Conservation (phyloP, 2,888 invertebrate species). For the Protula sp. region DNA sequence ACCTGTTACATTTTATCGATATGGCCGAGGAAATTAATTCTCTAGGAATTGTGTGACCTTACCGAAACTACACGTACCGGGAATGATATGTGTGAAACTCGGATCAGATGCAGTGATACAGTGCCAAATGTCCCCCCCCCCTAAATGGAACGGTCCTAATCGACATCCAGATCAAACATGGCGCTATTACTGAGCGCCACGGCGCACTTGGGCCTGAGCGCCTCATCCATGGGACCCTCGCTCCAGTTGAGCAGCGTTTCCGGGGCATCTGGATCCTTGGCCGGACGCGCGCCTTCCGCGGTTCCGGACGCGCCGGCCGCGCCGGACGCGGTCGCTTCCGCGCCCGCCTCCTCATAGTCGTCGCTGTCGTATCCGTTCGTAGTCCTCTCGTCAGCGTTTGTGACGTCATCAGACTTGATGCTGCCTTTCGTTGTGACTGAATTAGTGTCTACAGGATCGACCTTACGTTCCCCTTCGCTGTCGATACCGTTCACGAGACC, state of each 20-base stretch:
- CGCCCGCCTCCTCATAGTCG: not conserved
- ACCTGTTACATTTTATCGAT: too few species aligned
- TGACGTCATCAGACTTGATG: not conserved
- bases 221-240: not conserved
- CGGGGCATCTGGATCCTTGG: not conserved
- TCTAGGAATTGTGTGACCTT: too few species aligned
- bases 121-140: too few species aligned
- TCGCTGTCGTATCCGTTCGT: not conserved
- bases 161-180: constrained; percentile 3
- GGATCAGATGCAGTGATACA: too few species aligned
- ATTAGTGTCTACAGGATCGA: not conserved
- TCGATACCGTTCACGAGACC: not conserved
- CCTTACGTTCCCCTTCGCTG: not conserved
- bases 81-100: too few species aligned
- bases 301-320: not conserved
- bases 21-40: too few species aligned
- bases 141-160: too few species aligned
- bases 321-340: not conserved
- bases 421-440: not conserved
- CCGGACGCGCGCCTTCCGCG: not conserved
- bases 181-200: not conserved
- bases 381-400: not conserved
- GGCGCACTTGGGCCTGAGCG: not conserved
- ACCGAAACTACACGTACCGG: too few species aligned
- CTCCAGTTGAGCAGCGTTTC: constrained; percentile 2